These are phyloP conservation scores for Rhysida immarginata DNA, from an alignment of 1,140 invertebrate species.

Conservation along the genomic window DNA sequence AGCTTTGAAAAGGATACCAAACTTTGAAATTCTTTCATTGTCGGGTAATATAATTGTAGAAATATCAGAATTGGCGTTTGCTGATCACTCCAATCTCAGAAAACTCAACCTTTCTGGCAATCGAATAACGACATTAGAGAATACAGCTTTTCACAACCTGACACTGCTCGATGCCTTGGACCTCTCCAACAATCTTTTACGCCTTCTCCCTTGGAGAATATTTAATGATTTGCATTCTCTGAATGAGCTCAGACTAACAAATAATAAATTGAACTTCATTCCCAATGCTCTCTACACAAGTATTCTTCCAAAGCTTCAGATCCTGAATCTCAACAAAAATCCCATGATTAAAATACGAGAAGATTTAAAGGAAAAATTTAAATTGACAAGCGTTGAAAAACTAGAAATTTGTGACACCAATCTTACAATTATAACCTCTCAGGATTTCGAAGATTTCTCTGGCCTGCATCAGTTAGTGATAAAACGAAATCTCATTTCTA, in stretches of 20 bases:
- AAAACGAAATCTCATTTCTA: conserved; percentile 53
- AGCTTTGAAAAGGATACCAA: conserved; percentile 51
- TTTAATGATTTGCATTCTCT: conserved; percentile 44
- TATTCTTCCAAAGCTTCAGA: conserved; percentile 49
- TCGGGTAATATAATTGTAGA: conserved; percentile 17
- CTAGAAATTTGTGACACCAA: conserved; percentile 67
- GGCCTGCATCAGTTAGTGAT: conserved; percentile 56
- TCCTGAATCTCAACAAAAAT: conserved; percentile 67
- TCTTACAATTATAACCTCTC: conserved; percentile 64
- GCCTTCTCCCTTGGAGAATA: conserved; percentile 62
- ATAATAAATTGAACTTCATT: conserved; percentile 63
- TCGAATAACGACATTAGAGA: conserved; percentile 50
- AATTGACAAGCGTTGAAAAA: conserved; percentile 36
- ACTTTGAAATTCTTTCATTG: conserved; percentile 38
- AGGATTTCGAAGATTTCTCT: conserved; percentile 75
- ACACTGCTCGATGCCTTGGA: conserved; percentile 54
- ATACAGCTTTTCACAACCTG: conserved; percentile 49
- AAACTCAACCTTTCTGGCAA: conserved; percentile 46
- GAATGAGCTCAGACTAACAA: conserved; percentile 54
- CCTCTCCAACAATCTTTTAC: conserved; percentile 55
- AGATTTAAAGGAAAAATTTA: not conserved
- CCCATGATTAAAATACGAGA: conserved; percentile 45
- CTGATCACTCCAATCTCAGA: conserved; percentile 15
- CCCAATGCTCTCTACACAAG: conserved; percentile 55
- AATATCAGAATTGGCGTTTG: conserved; percentile 14